phyloP scores from a whole-genome alignment of 1,140 invertebrate species.

The Heliconius hewitsoni region DNA sequence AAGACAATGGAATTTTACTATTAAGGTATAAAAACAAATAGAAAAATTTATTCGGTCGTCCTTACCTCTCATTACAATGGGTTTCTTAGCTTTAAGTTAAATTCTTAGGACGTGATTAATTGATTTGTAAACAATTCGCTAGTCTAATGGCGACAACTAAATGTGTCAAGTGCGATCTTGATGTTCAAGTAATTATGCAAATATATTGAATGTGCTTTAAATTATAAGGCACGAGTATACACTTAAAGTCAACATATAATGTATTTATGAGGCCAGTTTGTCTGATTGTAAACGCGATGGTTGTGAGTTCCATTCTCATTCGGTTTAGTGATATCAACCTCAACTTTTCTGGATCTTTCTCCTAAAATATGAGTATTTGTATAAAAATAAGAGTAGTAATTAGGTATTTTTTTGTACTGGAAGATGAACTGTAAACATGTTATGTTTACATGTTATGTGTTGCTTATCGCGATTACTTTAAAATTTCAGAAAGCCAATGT shows the following conservation, averaged over 20 bases:
- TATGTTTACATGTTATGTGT: too few species aligned
- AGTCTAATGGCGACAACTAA: slow-evolving; percentile 12
- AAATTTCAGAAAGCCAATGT: neutral
- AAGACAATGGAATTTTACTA: neutral
- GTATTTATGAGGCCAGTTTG: neutral
- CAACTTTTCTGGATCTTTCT: too few species aligned
- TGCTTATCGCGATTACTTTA: neutral
- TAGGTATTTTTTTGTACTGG: too few species aligned
- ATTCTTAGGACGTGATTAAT: slow-evolving; percentile 6
- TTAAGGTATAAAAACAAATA: neutral
- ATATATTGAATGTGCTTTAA: slow-evolving; percentile 29
- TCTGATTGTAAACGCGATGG: too few species aligned
- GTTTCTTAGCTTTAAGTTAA: neutral
- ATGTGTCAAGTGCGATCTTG: slow-evolving; percentile 38
- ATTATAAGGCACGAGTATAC: neutral
- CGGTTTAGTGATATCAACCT: neutral
- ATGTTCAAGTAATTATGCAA: slow-evolving; percentile 35
- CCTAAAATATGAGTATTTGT: too few species aligned
- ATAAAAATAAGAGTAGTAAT: too few species aligned
- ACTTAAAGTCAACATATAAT: neutral
- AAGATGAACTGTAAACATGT: too few species aligned
- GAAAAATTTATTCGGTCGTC: neutral
- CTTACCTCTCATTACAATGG: neutral
- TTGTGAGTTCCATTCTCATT: too few species aligned
- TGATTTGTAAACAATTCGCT: slow-evolving; percentile 1